Evolutionary conservation across 2,888 invertebrate genomes (phyloP), one percentile per base, ranked within the genome.

Genomic region (Nomada ferruginata): DNA sequence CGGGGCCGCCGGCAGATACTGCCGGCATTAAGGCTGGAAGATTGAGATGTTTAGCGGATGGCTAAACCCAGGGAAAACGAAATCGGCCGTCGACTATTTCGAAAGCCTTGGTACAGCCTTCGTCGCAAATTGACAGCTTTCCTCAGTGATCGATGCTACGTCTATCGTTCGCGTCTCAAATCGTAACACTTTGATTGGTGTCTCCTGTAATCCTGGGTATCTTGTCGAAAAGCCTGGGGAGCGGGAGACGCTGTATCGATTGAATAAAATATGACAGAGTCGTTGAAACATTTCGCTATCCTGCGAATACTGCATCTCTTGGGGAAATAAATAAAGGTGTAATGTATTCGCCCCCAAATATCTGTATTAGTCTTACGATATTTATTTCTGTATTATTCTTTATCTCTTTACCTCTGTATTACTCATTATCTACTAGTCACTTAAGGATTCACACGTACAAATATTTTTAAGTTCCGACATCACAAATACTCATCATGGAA

Each of bases 31-130:
- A 63, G 18, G 63, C 53, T 18, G 52, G 36, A 20, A 76, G 76
- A 76, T 68, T 42, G 78, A 78, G 76, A 75, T 68, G 76, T 55
- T 78, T 68, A 68, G 75, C 70, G 66, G 65, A 57, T 42, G 65
- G 59, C 7, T 47, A 23, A 50, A 20, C 20, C 50, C 13, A 9
- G 36, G 74, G 66, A 59, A 66, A 74, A 36, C 50, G 74, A 66
- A 74, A 60, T 20, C 44, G 47, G 20, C 26, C 65, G 15, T 18
- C 18, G 29, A 61, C 70, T 42, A 47, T 55, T 76, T 44, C 61
- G 53, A 70, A 71, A 53, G 7, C 18, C 23, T 47, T 1, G 3
- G 36, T 2, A 10, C n/a, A 36, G 47, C 15, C 11, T 47, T 11
- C 23, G 36, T 13, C 7, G 50, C 36, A 59, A 74, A 68, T 68